A percentile compares a stretch with the other conserved stretches of the same genome.
Conservation (phyloP, 2,888 invertebrate genomes). For the Sisyra terminalis region DNA sequence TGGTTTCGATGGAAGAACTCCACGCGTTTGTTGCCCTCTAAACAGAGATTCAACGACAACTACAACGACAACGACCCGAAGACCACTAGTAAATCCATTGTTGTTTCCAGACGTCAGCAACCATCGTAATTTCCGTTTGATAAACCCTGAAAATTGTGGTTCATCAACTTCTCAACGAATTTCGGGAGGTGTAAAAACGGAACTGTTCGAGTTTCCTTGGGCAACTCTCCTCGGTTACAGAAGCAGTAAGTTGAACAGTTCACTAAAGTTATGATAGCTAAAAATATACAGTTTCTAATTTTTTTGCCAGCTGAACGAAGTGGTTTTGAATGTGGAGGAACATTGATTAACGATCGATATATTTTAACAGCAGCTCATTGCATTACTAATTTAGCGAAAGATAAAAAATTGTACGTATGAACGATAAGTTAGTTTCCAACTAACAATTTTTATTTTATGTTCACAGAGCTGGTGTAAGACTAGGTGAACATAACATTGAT, state of each 20-base stretch:
- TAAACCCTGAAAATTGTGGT: conserved; percentile 35
- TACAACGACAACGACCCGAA: conserved; percentile 4
- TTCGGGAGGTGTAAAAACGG: conserved; percentile 40
- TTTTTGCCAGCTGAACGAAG: conserved; percentile 17
- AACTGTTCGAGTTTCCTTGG: conserved; percentile 54
- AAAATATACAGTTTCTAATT: conserved; percentile 4
- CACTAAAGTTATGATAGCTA: not conserved
- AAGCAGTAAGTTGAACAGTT: conserved; percentile 13
- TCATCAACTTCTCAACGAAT: conserved; percentile 34
- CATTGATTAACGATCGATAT: conserved; percentile 34
- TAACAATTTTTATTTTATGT: too few relatives aligned
- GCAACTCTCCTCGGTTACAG: conserved; percentile 52
- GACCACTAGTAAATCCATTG: conserved; percentile 1
- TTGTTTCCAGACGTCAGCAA: conserved; percentile 23
- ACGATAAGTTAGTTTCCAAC: too few relatives aligned
- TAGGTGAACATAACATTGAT: conserved; percentile 42
- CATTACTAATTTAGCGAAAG: conserved; percentile 21
- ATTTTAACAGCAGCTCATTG: conserved; percentile 43
- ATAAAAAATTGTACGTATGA: conserved; percentile 1
- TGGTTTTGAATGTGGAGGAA: conserved; percentile 28
- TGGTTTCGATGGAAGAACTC: conserved; percentile 25
- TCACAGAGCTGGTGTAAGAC: conserved; percentile 36
- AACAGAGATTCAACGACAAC: conserved; percentile 8
- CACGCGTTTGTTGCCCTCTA: conserved; percentile 26
- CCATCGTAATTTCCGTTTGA: conserved; percentile 24